A percentile compares a stretch with the other conserved stretches of the same genome.
Conservation (phyloP, 2,113 vertebrate species). For the Cephalopterus ornatus region DNA sequence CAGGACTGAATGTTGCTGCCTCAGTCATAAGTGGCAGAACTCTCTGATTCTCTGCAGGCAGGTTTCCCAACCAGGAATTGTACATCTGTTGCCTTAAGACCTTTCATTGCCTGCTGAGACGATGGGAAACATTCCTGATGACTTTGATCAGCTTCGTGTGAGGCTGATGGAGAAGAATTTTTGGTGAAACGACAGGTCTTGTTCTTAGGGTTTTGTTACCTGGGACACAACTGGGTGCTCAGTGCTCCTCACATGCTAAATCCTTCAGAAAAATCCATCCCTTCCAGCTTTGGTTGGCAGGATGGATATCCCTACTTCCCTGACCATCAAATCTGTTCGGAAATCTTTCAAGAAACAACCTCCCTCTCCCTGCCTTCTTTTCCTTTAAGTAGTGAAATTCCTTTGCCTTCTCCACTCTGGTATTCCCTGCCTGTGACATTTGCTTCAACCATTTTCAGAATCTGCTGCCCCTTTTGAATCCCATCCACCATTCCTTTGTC, state of each 20-base stretch:
- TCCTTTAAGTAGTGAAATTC: background rate
- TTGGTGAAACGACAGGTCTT: background rate
- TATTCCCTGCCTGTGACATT: background rate
- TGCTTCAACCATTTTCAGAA: background rate
- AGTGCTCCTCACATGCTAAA: background rate
- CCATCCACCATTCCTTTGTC: background rate
- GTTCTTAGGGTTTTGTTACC: background rate
- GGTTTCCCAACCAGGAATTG: background rate
- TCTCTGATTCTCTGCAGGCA: background rate
- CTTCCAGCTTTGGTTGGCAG: background rate
- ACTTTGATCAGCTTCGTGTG: background rate
- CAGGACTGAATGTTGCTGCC: background rate
- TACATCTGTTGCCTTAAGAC: background rate
- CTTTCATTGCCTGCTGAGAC: background rate
- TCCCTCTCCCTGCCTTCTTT: background rate
- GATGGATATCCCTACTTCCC: background rate
- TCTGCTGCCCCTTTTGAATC: background rate
- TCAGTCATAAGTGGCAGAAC: background rate
- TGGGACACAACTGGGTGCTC: background rate
- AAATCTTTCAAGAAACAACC: background rate
- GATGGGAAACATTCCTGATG: background rate
- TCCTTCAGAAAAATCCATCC: background rate
- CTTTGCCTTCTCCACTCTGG: background rate
- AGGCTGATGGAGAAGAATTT: background rate
- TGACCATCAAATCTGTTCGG: background rate